Evolutionary conservation across 1,140 invertebrate genomes (phyloP), one percentile per base, ranked within the genome.

Genomic region (Bactericera cockerelli): DNA sequence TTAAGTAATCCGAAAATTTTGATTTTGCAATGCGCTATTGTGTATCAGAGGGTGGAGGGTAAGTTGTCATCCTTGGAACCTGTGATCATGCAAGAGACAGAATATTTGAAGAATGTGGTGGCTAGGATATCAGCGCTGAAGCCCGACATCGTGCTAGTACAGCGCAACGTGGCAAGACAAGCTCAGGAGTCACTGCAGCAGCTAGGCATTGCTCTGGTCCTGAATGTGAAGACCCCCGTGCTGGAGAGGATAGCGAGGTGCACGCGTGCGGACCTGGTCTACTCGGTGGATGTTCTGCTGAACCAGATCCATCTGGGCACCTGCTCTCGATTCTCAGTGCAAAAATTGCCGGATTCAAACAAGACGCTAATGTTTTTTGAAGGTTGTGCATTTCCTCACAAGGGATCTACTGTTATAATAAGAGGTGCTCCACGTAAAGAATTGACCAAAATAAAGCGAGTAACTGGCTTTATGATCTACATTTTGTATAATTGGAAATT

Each of bases 291-390:
- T 70, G 83, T 85, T 6, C 83, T 92, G 57, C 83, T 96, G 42
- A 82, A 83, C 3, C 76, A 80, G 65, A 88, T 90, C 11, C 79
- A 81, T 60, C 75, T 98, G 24, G 96, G 93, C 28, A 83, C 82
- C 16, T 96, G 92, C 22, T 68, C 82, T 87, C 65, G 79, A 78
- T 58, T 98, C 98, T 72, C 85, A 88, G 65, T 76, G 94, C 2
- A 76, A 84, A 61, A 84, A 80, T 59, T 81, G 83, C 67, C 67
- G 68, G 2, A 65, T 78, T 8, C 76, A 78, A 14, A 75, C 74
- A 97, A 96, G 77, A 93, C 88, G 0, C 70, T 97, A 1, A 91
- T 97, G 88, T 89, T 89, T 63, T 87, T 98, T 65, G 93, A 97
- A 72, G 90, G 92, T 1, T 90, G 93, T 67, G 80, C 83, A 0